Evolutionary conservation across 2,888 invertebrate genomes (phyloP).

Genomic region (Luperina nickerlii): DNA sequence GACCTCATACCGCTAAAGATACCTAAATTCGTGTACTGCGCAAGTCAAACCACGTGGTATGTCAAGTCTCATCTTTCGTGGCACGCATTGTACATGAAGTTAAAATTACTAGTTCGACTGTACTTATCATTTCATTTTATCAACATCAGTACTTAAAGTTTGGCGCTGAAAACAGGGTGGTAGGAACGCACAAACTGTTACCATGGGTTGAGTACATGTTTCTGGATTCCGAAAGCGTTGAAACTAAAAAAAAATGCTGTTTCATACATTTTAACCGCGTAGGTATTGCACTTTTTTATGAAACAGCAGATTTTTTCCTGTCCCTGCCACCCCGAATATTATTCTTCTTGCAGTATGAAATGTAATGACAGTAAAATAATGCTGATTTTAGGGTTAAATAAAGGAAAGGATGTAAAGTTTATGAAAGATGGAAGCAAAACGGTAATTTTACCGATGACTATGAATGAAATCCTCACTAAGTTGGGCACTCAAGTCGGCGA

Average conservation of each 20-base stretch:
- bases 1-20: no score
- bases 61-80: no score
- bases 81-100: no score
- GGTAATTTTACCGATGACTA: slow-evolving; percentile 8
- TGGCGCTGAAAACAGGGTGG: neutral
- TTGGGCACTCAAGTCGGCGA: slow-evolving; percentile 22
- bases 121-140: neutral
- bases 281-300: no score
- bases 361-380: neutral
- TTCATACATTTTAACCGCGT: neutral
- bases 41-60: no score
- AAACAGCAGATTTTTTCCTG: no score
- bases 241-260: neutral
- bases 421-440: slow-evolving; percentile 16
- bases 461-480: slow-evolving; percentile 41
- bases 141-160: neutral
- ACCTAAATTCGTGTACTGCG: no score
- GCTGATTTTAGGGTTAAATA: slow-evolving; percentile 21
- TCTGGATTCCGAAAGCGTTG: no score
- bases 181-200: no score
- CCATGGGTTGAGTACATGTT: no score
- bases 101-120: neutral
- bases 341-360: neutral
- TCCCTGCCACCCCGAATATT: neutral
- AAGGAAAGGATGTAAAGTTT: slow-evolving; percentile 3